Evolutionary conservation across 2,797 vertebrate genomes (phyloP), one percentile per base, ranked within the genome.

Genomic region (Sebastes kiyomatsui): DNA sequence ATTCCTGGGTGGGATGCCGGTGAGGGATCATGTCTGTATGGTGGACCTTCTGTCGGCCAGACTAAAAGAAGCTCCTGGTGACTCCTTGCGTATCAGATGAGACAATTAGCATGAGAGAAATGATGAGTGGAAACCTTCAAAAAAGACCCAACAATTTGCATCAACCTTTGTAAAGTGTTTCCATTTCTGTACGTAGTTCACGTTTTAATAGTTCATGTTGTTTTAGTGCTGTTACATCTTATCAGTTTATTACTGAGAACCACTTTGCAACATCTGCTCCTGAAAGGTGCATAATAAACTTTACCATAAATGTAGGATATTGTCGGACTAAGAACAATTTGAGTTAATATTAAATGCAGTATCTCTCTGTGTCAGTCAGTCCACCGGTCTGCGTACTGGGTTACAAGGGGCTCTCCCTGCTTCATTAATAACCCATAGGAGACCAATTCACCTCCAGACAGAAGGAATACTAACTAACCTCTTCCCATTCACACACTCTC

Each of bases 361-460:
- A 56, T 42, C 23, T 52, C 30, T 28, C 6, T 14, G 8, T 23
- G 61, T 38, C 61, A 18, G 18, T 65, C 12, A 66, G n/a, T 67
- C 33, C 18, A 7, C n/a, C 49, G 35, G 28, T 3, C 46, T 67
- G 60, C 55, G 83, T 80, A 30, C 81, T 56, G 46, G 75, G 77
- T 94, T 92, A 81, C 90, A 64, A 74, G 30, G 85, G 84, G 77
- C 68, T 92, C 83, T 87, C 77, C 87, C 85, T 77, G 66, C 76
- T 68, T 84, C 75, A 92, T 93, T 70, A 93, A 91, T 91, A 86
- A 84, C 81, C 76, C 38, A 93, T 38, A 38, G 11, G 64, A 88
- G 71, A 82, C 74, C 79, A 72, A 35, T 88, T 90, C 74, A 88
- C 79, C 72, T 83, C 85, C 82, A 90, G 88, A 89, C 87, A 54